Evolutionary conservation across 1,140 invertebrate genomes (phyloP), one percentile per base, ranked within the genome.

Genomic region (Adoxophyes honmai): DNA sequence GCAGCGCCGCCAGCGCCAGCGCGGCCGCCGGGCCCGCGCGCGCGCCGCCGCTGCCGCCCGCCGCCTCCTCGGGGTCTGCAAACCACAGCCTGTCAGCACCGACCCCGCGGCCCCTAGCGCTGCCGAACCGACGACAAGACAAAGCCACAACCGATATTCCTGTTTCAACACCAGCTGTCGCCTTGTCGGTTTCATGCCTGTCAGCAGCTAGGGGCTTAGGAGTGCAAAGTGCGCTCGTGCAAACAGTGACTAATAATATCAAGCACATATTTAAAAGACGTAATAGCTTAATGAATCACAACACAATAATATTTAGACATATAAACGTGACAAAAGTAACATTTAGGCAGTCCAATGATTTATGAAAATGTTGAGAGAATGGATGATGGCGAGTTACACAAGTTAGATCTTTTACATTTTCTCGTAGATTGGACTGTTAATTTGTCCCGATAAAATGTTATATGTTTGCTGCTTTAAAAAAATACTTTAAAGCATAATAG

Each of bases 11-110:
- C 57, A 55, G 28, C 58, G 51, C 64, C 15, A 63, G 4, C 1
- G 11, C 38, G 16, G 21, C 21, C 39, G 60, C 61, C 48, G 59
- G 51, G 44, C 13, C 39, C 53, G 55, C 16, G 5, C 38, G 15
- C 55, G 52, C 14, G 16, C 42, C 33, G 37, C 63, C 62, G 28
- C 66, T 42, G 33, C 59, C 69, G 60, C 69, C 66, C 10, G 66
- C 51, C 9, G 56, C 62, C 11, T 75, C 75, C 10, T 60, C 70
- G 21, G 57, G 67, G 76, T 82, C 83, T 86, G 74, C 38, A 44
- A 33, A 57, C 53, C 54, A 62, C 34, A 48, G 5, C 28, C 21
- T 21, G 42, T 48, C 28, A 28, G 11, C 18, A 11, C 18, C 16
- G 21, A 44, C n/a, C n/a, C 14, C 5, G 1, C 5, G 1, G 7